phyloP scores from a whole-genome alignment of 2,797 vertebrate species.

The Chelmon rostratus region DNA sequence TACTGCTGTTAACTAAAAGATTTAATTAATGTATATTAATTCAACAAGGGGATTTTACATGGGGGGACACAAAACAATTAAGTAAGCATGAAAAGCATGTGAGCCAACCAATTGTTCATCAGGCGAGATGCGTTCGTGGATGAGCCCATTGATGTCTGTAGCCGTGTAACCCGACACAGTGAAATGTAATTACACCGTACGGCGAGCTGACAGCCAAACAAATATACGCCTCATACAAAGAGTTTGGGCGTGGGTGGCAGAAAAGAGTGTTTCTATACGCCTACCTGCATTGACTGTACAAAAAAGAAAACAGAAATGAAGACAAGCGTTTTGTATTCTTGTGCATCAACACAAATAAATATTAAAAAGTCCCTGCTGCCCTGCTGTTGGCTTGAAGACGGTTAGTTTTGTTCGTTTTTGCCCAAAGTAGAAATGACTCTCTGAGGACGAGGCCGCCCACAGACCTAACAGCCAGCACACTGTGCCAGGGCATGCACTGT shows the following conservation, averaged over 20 bases:
- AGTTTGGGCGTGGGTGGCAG: conserved; percentile 39
- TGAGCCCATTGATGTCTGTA: conserved; percentile 35
- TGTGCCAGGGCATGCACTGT: background rate
- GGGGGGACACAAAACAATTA: conserved; percentile 48
- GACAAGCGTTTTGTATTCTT: conserved; percentile 16
- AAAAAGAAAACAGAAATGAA: conserved; percentile 15
- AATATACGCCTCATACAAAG: conserved; percentile 26
- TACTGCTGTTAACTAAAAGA: conserved; percentile 37
- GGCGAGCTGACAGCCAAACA: conserved; percentile 10
- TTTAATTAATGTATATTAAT: conserved; percentile 41
- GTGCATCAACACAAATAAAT: background rate
- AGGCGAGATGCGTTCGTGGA: conserved; percentile 21
- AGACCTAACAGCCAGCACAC: background rate
- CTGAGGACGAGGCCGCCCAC: background rate
- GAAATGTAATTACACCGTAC: conserved; percentile 43
- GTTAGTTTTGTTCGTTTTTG: conserved; percentile 1
- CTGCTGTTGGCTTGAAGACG: conserved; percentile 2
- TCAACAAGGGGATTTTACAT: conserved; percentile 47
- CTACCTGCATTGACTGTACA: conserved; percentile 22
- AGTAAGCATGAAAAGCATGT: conserved; percentile 39
- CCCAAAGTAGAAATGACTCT: conserved; percentile 8
- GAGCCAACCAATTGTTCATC: conserved; percentile 36
- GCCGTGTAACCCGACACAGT: conserved; percentile 19
- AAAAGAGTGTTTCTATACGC: conserved; percentile 6
- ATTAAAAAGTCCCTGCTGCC: background rate